Evolutionary conservation across 1,140 invertebrate species (phyloP), one percentile per base, ranked within the genome.

Genomic region (Neoseiulus cucumeris): DNA sequence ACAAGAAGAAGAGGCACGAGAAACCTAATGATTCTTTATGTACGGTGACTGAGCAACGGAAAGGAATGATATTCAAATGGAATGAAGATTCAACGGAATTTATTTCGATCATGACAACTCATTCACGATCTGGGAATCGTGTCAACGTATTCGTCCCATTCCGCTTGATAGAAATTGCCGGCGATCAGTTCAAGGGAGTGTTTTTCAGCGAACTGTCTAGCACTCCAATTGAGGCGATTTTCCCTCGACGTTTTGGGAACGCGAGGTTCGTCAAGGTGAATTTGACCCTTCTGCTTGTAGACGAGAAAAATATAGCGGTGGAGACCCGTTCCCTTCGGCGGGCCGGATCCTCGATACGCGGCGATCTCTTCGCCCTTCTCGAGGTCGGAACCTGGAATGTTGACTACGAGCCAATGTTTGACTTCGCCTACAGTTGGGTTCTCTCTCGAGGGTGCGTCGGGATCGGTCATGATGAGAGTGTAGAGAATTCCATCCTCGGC

Each of bases 261-360:
- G 67, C 77, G 80, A 64, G 80, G 77, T 70, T 88, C 87, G 59
- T 82, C 77, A 69, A 86, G 87, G 4, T 71, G 76, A 17, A 69
- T 25, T n/a, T 64, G 45, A 22, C 55, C 55, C 9, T 68, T 64
- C 59, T 70, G 70, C 51, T 70, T 71, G 66, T 64, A 70, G 14
- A 70, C 65, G 9, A 70, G 33, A 17, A 70, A 64, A 5, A 72
- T 55, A 47, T 70, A 70, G 14, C 70, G 70, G 64, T 70, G 70
- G 7, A 71, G 67, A 20, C 70, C 70, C 7, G 69, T 67, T 14
- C 45, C 67, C 44, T 71, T 64, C 29, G 68, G 69, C 20, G 70
- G 71, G 1, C 69, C 69, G 14, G 59, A 44, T 14, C 70, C 70
- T 18, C 68, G 44, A 59, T 72, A 71, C 7, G 66, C 70, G 0